Conservation (phyloP, 2,113 vertebrate genomes). For the Dissostichus mawsoni region DNA sequence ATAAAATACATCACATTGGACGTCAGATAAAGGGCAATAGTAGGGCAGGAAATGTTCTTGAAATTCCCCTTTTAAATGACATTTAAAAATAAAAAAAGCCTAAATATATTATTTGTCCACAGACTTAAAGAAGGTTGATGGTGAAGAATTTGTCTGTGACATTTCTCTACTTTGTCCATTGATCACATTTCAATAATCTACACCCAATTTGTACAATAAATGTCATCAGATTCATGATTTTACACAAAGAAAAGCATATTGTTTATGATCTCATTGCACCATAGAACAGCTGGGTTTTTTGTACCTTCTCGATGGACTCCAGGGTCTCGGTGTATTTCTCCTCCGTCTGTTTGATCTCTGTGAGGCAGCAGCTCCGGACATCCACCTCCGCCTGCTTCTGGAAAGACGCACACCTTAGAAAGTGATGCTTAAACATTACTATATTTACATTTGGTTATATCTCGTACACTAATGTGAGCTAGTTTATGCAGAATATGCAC, state of each 20-base stretch:
- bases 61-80: conserved; percentile 6
- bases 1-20: not conserved
- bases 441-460: not conserved
- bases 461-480: not conserved
- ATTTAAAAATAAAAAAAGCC: not conserved
- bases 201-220: not conserved
- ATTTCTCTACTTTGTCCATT: not conserved
- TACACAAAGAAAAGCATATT: not conserved
- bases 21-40: not conserved
- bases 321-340: conserved; percentile 96
- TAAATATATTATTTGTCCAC: not conserved
- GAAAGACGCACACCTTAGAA: conserved; percentile 35
- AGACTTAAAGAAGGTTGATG: too few species aligned
- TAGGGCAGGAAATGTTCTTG: conserved; percentile 4
- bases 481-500: not conserved
- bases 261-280: not conserved
- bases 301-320: conserved; percentile 94
- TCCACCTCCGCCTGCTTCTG: conserved; percentile 87
- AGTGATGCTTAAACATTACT: not conserved
- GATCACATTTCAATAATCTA: not conserved
- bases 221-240: not conserved
- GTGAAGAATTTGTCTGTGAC: not conserved
- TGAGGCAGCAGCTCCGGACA: conserved; percentile 91
- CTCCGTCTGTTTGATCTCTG: conserved; percentile 95
- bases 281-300: not conserved